Percentiles rank a stretch among this genome's conserved stretches.
These are phyloP conservation scores for Scaptomyza montana DNA, from an alignment of 1,140 invertebrate genomes.

Conservation along the genomic window DNA sequence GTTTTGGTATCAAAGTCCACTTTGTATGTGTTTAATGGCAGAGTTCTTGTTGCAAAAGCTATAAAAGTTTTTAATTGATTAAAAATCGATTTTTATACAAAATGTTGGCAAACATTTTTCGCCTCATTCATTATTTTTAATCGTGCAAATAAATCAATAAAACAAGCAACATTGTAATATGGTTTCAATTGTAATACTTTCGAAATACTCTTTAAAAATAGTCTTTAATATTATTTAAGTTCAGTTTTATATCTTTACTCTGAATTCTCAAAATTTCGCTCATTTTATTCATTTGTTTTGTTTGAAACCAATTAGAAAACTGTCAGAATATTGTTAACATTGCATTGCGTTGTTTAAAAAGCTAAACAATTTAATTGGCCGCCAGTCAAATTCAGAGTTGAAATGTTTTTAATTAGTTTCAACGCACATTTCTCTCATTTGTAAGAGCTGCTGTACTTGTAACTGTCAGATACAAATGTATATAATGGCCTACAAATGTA, in stretches of 20 bases:
- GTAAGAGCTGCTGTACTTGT: not conserved
- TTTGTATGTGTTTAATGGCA: no score
- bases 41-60: no score
- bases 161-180: not conserved
- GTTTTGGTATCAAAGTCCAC: not conserved
- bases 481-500: slow-evolving; percentile 20
- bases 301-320: slow-evolving; percentile 9
- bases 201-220: not conserved
- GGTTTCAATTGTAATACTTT: not conserved
- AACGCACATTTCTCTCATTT: not conserved
- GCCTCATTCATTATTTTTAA: not conserved
- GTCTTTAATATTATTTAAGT: no score
- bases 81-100: not conserved
- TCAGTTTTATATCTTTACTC: no score
- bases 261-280: no score
- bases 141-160: not conserved
- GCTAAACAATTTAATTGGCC: slow-evolving; percentile 28
- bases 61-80: slow-evolving; percentile 12
- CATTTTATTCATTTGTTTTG: not conserved
- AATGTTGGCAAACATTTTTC: slow-evolving; percentile 1
- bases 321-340: not conserved
- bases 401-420: slow-evolving; percentile 51
- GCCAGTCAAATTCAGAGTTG: slow-evolving; percentile 34
- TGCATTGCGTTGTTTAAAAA: slow-evolving; percentile 15
- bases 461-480: slow-evolving; percentile 26